Evolutionary conservation across 2,888 invertebrate species (phyloP).

Genomic region (Torymus aiolomorphi): DNA sequence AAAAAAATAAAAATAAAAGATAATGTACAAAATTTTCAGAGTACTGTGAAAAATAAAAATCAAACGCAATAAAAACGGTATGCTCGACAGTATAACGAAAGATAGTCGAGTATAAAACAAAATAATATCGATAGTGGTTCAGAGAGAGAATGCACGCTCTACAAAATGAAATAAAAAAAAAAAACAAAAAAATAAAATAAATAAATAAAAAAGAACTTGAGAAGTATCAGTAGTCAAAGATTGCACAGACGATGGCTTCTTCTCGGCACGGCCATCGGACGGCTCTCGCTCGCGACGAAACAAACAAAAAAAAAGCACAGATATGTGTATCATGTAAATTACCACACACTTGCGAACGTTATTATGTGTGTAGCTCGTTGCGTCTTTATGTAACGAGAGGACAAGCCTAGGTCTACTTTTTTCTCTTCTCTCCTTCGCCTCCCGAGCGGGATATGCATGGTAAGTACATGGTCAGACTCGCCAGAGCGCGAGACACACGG

Average conservation of each 20-base stretch:
- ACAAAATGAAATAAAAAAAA: slow-evolving; percentile 54
- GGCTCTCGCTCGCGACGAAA: slow-evolving; percentile 40
- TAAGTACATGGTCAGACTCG: slow-evolving; percentile 24
- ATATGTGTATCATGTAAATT: slow-evolving; percentile 47
- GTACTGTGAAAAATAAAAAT: slow-evolving; percentile 39
- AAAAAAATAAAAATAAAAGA: slow-evolving; percentile 31
- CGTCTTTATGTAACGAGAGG: slow-evolving; percentile 43
- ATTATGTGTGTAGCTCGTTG: slow-evolving; percentile 25
- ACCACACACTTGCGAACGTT: slow-evolving; percentile 45
- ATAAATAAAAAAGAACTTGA: slow-evolving; percentile 42
- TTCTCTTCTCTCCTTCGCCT: slow-evolving; percentile 19
- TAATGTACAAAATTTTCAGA: slow-evolving; percentile 46
- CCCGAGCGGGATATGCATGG: slow-evolving; percentile 16
- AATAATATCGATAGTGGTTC: slow-evolving; percentile 47
- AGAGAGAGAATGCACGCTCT: slow-evolving; percentile 66
- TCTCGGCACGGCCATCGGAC: slow-evolving; percentile 41
- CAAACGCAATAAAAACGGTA: slow-evolving; percentile 30
- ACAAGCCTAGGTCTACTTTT: slow-evolving; percentile 29
- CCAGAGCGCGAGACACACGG: too few species aligned
- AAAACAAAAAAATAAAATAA: slow-evolving; percentile 44
- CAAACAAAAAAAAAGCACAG: slow-evolving; percentile 13
- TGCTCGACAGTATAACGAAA: slow-evolving; percentile 34
- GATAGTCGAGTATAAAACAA: slow-evolving; percentile 17
- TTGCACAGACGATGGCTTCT: slow-evolving; percentile 42
- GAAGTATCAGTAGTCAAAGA: slow-evolving; percentile 51